A percentile compares a stretch with the other conserved stretches of the same genome.
phyloP scores from a whole-genome alignment of 1,140 invertebrate species.

The Zaprionus kolodkinae region DNA sequence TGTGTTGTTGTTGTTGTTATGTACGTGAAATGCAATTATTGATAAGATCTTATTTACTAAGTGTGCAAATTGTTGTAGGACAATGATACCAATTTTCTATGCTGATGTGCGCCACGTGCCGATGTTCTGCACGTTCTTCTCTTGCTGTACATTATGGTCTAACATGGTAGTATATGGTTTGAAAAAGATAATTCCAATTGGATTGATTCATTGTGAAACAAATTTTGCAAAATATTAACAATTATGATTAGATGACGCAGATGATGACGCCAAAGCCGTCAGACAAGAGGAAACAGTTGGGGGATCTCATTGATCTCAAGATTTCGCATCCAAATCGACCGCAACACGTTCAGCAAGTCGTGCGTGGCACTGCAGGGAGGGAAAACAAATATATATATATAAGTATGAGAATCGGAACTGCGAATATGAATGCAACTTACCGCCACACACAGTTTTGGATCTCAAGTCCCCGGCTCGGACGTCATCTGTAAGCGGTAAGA shows the following conservation, averaged over 20 bases:
- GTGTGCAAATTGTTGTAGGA: constrained; percentile 61
- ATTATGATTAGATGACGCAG: constrained; percentile 75
- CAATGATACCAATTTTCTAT: constrained; percentile 57
- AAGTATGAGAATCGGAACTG: constrained; percentile 33
- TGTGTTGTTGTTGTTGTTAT: constrained; percentile 56
- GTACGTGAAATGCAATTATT: constrained; percentile 75
- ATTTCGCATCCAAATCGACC: constrained; percentile 35
- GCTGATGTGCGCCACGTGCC: constrained; percentile 25
- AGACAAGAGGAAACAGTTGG: not conserved
- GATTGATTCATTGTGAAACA: constrained; percentile 68
- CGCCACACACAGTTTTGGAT: constrained; percentile 20
- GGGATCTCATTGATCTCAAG: not conserved
- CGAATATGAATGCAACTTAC: constrained; percentile 51
- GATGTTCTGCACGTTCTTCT: constrained; percentile 33
- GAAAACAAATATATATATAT: not conserved
- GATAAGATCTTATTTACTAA: constrained; percentile 67
- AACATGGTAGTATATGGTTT: constrained; percentile 39
- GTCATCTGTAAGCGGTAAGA: constrained; percentile 57
- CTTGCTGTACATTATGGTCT: constrained; percentile 77
- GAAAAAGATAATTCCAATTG: constrained; percentile 34
- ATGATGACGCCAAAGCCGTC: constrained; percentile 59
- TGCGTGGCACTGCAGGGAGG: constrained; percentile 40
- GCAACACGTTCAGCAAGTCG: constrained; percentile 14
- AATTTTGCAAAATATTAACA: constrained; percentile 58
- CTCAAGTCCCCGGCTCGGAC: constrained; percentile 57